These are phyloP conservation scores for Athalia cordata DNA, from an alignment of 2,888 invertebrate genomes.

Conservation along the genomic window DNA sequence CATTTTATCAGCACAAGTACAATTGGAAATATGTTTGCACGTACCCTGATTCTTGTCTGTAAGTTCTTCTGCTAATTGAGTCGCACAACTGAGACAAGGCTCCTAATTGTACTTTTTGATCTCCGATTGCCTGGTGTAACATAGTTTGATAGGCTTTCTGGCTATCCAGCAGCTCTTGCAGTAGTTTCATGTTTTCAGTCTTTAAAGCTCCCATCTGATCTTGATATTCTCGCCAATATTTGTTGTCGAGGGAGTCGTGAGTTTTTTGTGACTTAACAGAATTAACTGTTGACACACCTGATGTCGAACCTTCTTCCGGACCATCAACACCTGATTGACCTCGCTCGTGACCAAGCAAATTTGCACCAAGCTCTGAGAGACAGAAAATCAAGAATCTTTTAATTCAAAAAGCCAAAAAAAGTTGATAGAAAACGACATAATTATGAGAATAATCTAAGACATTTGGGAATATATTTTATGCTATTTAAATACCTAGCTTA, in stretches of 20 bases:
- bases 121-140: conserved; percentile 82
- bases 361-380: conserved; percentile 87
- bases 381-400: not conserved
- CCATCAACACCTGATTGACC: conserved; percentile 72
- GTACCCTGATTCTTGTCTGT: conserved; percentile 63
- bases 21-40: conserved; percentile 40
- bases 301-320: conserved; percentile 77
- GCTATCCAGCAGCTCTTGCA: conserved; percentile 85
- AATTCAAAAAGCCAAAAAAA: not conserved
- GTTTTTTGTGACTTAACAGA: conserved; percentile 79
- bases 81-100: conserved; percentile 75
- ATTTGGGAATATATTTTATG: not conserved
- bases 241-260: conserved; percentile 71
- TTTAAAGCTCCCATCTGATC: conserved; percentile 74
- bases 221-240: conserved; percentile 72
- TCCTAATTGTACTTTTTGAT: conserved; percentile 80
- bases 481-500: not conserved
- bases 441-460: not conserved
- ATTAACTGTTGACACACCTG: conserved; percentile 79
- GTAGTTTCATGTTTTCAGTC: conserved; percentile 77
- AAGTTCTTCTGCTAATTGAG: conserved; percentile 63
- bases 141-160: conserved; percentile 85
- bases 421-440: not conserved
- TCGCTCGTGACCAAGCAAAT: conserved; percentile 85
- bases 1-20: not conserved